Base-by-base conservation (phyloP, 2,888 invertebrate species). In the Rosalia funebris region DNA sequence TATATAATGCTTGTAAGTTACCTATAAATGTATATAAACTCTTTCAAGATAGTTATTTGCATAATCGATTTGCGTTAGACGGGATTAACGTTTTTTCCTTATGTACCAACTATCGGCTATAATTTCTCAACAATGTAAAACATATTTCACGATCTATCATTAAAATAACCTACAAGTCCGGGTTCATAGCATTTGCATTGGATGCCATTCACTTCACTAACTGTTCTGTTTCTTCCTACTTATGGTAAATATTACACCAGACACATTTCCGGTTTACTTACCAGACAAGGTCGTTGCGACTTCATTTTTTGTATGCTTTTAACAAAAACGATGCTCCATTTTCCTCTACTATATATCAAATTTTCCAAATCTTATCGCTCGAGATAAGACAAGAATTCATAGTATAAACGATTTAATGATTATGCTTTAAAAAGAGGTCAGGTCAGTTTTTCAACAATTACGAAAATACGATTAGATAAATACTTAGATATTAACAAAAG, bases 111-210 rank as follows among this genome's bases (percentile, higher is more conserved):
- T 44, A 44, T 44, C 12, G 14, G 19, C 39, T 39, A 15, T 50
- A 50, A 39, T 50, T 50, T 50, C 39, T 39, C 50, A 50, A 50
- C 50, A 50, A 50, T 39, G 50, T 50, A 25, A 19, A 25, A 31
- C 50, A 50, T 50, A 50, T 37, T 50, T 50, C 50, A 50, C 50
- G 50, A 50, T 37, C 37, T 48, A 48, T 48, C 36, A 48, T 48
- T 48, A 48, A 37, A 48, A 37, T 39, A 50, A 39, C 50, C 50
- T 39, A 25, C 50, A 50, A 50, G 50, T 50, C 50, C 50, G 50
- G 50, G 50, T 50, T 50, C 50, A 50, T 39, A 39, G 39, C 50
- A 48, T 48, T 48, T 48, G 37, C 36, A 36, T 48, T 11, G 17
- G 50, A 50, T 39, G 50, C 50, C 50, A 39, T 50, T 50, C 50